These are phyloP conservation scores for Microtus pennsylvanicus DNA, from an alignment of 2,113 vertebrate genomes.

Conservation along the genomic window DNA sequence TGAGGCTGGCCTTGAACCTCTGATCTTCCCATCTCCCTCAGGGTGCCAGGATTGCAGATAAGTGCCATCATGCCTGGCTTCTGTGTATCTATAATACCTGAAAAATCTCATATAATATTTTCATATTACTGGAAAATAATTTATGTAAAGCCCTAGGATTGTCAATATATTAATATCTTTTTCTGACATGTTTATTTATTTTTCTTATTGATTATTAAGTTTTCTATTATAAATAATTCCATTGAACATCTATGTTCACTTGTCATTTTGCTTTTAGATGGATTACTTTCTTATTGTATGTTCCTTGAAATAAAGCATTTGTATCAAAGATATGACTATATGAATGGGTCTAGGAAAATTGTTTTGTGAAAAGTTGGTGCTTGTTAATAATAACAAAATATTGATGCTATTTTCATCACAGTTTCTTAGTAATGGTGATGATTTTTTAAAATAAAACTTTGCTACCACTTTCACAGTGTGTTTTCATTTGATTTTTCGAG, in stretches of 20 bases:
- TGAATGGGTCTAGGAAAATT: conserved; percentile 40
- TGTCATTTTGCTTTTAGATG: conserved; percentile 54
- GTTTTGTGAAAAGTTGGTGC: conserved; percentile 26
- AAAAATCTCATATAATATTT: background rate
- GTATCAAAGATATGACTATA: background rate
- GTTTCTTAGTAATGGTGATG: conserved; percentile 4
- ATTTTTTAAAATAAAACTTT: conserved; percentile 59
- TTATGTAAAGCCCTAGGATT: background rate
- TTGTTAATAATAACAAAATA: conserved; percentile 21
- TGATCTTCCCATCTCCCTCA: background rate
- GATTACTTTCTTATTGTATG: conserved; percentile 43
- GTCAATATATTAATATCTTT: conserved; percentile 31
- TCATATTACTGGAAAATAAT: conserved; percentile 26
- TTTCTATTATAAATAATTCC: conserved; percentile 41
- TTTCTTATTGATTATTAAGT: conserved; percentile 42
- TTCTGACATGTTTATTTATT: conserved; percentile 45
- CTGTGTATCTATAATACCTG: conserved; percentile 1
- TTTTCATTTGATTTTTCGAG: conserved; percentile 48
- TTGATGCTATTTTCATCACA: background rate
- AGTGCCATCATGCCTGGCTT: background rate
- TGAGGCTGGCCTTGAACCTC: background rate
- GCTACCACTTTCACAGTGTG: conserved; percentile 4
- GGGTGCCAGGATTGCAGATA: background rate
- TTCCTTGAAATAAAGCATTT: conserved; percentile 46
- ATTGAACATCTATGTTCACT: conserved; percentile 30